Evolutionary conservation across 2,888 invertebrate species (phyloP).

Genomic region (Biston betularia): DNA sequence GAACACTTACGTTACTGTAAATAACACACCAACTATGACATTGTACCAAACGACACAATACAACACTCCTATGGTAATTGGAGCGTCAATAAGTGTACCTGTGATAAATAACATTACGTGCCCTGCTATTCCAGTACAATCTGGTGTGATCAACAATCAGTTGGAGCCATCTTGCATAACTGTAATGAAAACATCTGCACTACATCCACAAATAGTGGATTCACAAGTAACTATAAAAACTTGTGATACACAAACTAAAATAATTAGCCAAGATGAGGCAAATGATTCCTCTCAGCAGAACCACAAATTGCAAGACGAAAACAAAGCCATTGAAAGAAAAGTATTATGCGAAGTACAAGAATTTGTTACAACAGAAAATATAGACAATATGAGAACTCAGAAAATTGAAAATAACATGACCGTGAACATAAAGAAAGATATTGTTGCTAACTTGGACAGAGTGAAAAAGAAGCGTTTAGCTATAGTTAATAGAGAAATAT

Average conservation of each 20-base stretch:
- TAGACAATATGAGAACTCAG: constrained; percentile 29
- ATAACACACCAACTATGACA: constrained; percentile 56
- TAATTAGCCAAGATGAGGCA: constrained; percentile 18
- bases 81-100: constrained; percentile 53
- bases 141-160: constrained; percentile 19
- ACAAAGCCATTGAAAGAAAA: constrained; percentile 57
- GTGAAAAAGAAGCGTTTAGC: constrained; percentile 65
- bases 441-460: constrained; percentile 53
- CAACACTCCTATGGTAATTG: constrained; percentile 58
- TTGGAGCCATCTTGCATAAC: constrained; percentile 8
- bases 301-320: constrained; percentile 39
- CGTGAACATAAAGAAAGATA: constrained; percentile 13
- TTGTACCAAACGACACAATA: constrained; percentile 62
- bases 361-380: constrained; percentile 41
- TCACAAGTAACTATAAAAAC: neutral
- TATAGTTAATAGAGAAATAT: constrained; percentile 66
- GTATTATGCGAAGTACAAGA: constrained; percentile 67
- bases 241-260: constrained; percentile 20
- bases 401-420: constrained; percentile 33
- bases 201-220: too few relatives aligned
- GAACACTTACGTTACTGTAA: constrained; percentile 55
- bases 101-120: constrained; percentile 34
- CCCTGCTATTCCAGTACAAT: constrained; percentile 26
- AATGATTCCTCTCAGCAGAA: constrained; percentile 6
- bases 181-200: constrained; percentile 4